Evolutionary conservation across 23 tunicate genomes (phyloP).

Genomic region (Pegea sp.): DNA sequence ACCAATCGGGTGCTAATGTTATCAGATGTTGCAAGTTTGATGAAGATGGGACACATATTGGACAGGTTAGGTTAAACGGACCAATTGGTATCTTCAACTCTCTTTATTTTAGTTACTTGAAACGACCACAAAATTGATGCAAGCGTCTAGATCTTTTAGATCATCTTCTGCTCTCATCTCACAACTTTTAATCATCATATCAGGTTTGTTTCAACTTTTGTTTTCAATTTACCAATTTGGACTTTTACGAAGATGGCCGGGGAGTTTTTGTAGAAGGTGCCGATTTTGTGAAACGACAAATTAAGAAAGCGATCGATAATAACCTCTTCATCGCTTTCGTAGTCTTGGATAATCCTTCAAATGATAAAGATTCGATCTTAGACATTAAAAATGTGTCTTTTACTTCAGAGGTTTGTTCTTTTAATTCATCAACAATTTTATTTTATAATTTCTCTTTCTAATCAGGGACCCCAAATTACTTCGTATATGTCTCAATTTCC

Average conservation of each 20-base stretch:
- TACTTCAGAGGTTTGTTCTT: neutral
- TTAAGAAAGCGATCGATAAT: constrained; percentile 27
- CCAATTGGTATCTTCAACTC: no score
- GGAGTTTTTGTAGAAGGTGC: constrained; percentile 65
- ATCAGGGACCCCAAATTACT: constrained; percentile 32
- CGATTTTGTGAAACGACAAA: constrained; percentile 36
- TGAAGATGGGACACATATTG: constrained; percentile 74
- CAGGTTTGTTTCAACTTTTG: neutral
- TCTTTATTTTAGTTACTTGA: no score
- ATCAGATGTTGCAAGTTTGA: constrained; percentile 39
- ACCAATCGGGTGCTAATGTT: constrained; percentile 53
- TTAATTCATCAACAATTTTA: neutral
- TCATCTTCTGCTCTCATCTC: no score
- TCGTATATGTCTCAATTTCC: constrained; percentile 93
- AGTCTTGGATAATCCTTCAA: constrained; percentile 59
- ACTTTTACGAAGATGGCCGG: constrained; percentile 43
- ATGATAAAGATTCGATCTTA: constrained; percentile 49
- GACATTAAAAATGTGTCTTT: constrained; percentile 26
- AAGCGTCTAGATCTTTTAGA: no score
- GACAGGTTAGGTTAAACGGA: constrained; percentile 8
- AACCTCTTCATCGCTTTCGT: constrained; percentile 63
- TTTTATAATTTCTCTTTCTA: neutral
- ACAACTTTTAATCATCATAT: no score
- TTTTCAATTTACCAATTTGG: neutral
- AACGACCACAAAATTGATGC: no score